Evolutionary conservation across 2,113 vertebrate species (phyloP).

Genomic region (Atherinomorus stipes): DNA sequence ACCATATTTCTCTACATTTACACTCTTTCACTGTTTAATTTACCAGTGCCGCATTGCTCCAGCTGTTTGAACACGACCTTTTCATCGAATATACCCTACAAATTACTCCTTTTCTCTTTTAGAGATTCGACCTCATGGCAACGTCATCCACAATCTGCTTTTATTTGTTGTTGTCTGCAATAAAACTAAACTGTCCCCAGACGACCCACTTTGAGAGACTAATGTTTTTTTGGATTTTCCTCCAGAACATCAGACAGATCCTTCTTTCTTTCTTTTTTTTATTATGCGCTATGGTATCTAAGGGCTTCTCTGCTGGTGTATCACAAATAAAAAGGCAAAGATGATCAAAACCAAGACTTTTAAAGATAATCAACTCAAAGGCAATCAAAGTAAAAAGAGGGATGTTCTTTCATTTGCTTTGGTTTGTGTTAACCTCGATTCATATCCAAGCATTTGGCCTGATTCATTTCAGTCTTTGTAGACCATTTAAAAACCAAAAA

Average conservation of each 20-base stretch:
- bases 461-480: constrained; percentile 41
- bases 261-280: neutral
- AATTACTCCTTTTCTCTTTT: neutral
- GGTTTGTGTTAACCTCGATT: constrained; percentile 34
- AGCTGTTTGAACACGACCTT: neutral
- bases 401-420: neutral
- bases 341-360: too few species aligned
- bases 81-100: constrained; percentile 8
- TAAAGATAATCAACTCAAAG: too few species aligned
- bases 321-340: too few species aligned
- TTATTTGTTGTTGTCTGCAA: constrained; percentile 13
- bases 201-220: constrained; percentile 14
- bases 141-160: constrained; percentile 7
- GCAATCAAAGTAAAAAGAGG: constrained; percentile 4
- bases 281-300: neutral
- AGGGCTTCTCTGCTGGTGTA: neutral
- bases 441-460: constrained; percentile 30
- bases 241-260: neutral
- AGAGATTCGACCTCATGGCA: neutral
- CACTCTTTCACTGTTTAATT: neutral
- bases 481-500: constrained; percentile 34
- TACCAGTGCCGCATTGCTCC: neutral
- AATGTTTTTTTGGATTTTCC: constrained; percentile 17
- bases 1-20: neutral
- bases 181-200: constrained; percentile 25